A percentile compares a stretch with the other conserved stretches of the same genome.
These are phyloP conservation scores for Noctuana brunneofusca DNA, from an alignment of 2,888 invertebrate species.

Conservation along the genomic window DNA sequence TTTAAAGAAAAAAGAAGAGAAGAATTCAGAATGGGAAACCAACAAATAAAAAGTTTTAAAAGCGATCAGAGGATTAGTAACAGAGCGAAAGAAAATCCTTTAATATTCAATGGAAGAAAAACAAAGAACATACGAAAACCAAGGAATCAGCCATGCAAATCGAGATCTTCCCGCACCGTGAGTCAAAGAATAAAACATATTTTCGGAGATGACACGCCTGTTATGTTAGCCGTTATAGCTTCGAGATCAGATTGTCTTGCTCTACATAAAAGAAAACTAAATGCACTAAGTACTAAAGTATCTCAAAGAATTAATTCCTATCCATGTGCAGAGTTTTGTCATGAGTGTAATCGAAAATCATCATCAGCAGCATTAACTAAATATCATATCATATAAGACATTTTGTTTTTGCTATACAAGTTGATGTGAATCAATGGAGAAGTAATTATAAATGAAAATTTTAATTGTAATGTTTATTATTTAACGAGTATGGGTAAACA, in stretches of 20 bases:
- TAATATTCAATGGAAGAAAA: background rate
- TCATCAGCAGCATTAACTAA: constrained; percentile 1
- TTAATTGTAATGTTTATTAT: too few relatives aligned
- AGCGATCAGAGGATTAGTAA: background rate
- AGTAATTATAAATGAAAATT: background rate
- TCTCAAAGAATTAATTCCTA: constrained; percentile 42
- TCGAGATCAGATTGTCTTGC: constrained; percentile 40
- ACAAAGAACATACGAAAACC: constrained; percentile 13
- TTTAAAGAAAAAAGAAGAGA: background rate
- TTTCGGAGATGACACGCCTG: constrained; percentile 43
- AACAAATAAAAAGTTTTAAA: constrained; percentile 9
- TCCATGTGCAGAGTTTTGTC: constrained; percentile 51
- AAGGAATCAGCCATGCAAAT: constrained; percentile 40
- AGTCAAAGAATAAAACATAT: constrained; percentile 39
- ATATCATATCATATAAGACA: background rate
- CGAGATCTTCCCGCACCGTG: constrained; percentile 38
- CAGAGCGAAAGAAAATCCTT: constrained; percentile 6
- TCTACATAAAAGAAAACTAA: constrained; percentile 37
- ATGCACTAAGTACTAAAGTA: constrained; percentile 39
- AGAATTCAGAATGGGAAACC: constrained; percentile 19
- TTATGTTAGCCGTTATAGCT: constrained; percentile 46
- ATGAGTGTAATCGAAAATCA: constrained; percentile 43
- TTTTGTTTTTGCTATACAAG: background rate
- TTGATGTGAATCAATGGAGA: too few relatives aligned
- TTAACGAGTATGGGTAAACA: constrained; percentile 36